Percentiles rank a stretch among this genome's conserved stretches.
Conservation (phyloP, 2,113 vertebrate species). For the Siphamia tubifer region DNA sequence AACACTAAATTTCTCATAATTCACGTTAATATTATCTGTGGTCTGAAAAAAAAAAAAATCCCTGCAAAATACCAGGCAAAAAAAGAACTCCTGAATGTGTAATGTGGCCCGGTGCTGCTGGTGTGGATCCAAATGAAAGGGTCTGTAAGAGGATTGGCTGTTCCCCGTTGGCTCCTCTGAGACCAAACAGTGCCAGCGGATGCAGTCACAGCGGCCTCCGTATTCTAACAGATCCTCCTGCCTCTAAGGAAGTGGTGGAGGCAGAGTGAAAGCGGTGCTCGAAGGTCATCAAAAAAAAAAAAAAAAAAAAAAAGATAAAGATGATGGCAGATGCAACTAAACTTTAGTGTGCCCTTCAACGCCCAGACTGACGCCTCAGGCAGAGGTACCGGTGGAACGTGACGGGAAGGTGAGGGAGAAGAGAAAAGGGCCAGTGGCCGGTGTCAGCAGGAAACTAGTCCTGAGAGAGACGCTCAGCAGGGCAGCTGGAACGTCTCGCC, state of each 20-base stretch:
- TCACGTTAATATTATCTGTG: no score
- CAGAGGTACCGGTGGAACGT: conserved; percentile 29
- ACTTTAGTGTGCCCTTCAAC: conserved; percentile 51
- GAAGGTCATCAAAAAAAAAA: conserved; percentile 55
- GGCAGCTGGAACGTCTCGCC: conserved; percentile 23
- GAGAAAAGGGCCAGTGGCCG: conserved; percentile 31
- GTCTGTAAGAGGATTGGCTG: conserved; percentile 1
- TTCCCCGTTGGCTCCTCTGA: background rate
- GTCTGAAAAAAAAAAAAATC: background rate
- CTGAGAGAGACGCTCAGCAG: conserved; percentile 33
- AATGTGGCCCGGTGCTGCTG: background rate
- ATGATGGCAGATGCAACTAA: conserved; percentile 36
- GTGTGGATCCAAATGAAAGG: background rate
- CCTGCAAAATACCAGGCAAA: background rate
- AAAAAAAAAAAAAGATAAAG: conserved; percentile 53
- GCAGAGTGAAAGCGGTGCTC: conserved; percentile 29
- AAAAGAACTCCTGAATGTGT: background rate
- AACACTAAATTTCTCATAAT: no score
- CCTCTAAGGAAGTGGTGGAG: conserved; percentile 16
- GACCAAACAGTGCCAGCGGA: conserved; percentile 28
- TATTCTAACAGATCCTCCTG: conserved; percentile 8
- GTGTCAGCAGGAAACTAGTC: conserved; percentile 44
- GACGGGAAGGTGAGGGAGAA: conserved; percentile 40
- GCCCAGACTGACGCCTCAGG: conserved; percentile 34
- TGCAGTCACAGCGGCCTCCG: background rate